Percentiles rank a stretch among this genome's conserved stretches.
Evolutionary conservation across 2,797 vertebrate species (phyloP).

Genomic region (Limnodromus scolopaceus): DNA sequence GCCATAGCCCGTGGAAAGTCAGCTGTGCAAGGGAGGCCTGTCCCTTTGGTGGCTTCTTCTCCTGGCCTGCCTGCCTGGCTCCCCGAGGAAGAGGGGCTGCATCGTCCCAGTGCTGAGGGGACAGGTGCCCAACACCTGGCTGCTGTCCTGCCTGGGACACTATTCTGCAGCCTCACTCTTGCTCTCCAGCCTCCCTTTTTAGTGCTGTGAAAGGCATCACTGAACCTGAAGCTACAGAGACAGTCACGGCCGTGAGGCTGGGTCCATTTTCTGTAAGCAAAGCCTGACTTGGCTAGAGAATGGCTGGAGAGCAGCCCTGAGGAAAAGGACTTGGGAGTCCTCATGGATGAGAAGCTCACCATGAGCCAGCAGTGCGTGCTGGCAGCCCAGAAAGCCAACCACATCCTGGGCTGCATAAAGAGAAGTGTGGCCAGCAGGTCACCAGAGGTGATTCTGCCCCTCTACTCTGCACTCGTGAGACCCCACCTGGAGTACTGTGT

Average conservation of each 20-base stretch:
- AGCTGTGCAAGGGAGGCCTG: fast-evolving
- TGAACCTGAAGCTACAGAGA: not conserved
- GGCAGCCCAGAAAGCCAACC: too few species aligned
- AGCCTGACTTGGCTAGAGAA: not conserved
- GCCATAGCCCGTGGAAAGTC: fast-evolving
- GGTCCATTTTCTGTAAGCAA: not conserved
- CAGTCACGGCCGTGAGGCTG: fast-evolving
- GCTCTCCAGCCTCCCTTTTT: not conserved
- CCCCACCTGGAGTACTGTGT: too few species aligned
- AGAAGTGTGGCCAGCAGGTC: too few species aligned
- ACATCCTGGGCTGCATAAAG: too few species aligned
- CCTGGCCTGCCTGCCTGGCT: fast-evolving
- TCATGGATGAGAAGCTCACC: too few species aligned
- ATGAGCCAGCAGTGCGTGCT: too few species aligned
- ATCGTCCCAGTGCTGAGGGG: not conserved
- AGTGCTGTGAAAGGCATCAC: not conserved
- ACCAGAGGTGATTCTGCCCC: too few species aligned
- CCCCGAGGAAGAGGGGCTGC: not conserved
- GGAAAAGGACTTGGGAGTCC: too few species aligned
- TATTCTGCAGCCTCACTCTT: not conserved
- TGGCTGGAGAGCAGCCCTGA: too few species aligned
- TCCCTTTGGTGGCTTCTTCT: not conserved
- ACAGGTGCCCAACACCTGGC: not conserved
- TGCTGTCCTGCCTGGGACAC: not conserved
- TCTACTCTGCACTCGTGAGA: too few species aligned